Conservation (phyloP, 2,797 vertebrate species). For the Falco berigora region DNA sequence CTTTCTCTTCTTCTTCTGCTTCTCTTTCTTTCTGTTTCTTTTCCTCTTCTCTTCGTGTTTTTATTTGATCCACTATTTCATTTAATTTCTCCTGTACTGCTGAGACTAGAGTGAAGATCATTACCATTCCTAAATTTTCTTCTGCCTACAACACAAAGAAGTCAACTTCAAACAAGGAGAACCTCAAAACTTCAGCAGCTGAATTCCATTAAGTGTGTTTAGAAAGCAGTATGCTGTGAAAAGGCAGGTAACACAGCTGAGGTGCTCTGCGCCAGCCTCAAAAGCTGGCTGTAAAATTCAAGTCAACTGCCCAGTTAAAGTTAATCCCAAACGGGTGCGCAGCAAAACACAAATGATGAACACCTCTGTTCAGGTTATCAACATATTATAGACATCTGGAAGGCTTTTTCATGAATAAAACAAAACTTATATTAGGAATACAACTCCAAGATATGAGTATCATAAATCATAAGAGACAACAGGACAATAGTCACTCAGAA, state of each 20-base stretch:
- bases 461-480: background rate
- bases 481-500: background rate
- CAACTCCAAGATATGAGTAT: background rate
- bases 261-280: background rate
- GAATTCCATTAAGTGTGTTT: background rate
- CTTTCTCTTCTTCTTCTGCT: constrained; percentile 95
- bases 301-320: background rate
- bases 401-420: background rate
- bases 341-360: background rate
- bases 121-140: constrained; percentile 96
- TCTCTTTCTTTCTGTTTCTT: constrained; percentile 85
- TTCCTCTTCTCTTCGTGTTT: constrained; percentile 89
- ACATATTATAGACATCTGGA: background rate
- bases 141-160: constrained; percentile 77
- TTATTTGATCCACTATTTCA: constrained; percentile 91
- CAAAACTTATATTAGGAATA: background rate
- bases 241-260: background rate
- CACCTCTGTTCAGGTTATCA: background rate
- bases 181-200: background rate
- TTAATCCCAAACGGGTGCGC: background rate
- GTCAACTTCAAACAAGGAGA: background rate
- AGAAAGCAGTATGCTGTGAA: background rate
- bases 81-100: constrained; percentile 97
- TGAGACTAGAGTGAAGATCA: constrained; percentile 97
- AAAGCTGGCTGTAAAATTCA: background rate